Evolutionary conservation across 2,888 invertebrate species (phyloP).

Genomic region (Lycaena phlaeas): DNA sequence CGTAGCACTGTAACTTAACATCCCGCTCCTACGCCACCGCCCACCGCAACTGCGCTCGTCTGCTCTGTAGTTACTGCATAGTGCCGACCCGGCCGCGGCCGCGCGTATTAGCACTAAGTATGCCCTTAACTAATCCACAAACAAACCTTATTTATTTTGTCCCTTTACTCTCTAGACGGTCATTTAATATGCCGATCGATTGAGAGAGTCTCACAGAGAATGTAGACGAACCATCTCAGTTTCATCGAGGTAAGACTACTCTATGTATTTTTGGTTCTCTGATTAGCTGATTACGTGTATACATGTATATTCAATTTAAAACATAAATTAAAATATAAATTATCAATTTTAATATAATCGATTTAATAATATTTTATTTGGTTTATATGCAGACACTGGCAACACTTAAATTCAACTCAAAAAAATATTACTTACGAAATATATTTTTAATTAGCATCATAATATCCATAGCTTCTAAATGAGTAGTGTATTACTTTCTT

Average conservation of each 20-base stretch:
- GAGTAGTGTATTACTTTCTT: background rate
- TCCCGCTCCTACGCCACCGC: constrained; percentile 73
- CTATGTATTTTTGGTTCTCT: constrained; percentile 11
- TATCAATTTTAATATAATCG: no score
- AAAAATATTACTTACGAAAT: no score
- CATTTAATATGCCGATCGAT: constrained; percentile 76
- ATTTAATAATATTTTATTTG: no score
- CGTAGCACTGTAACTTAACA: constrained; percentile 78
- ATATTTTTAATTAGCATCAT: no score
- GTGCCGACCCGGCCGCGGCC: constrained; percentile 37
- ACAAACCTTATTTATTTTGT: constrained; percentile 74
- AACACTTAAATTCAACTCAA: no score
- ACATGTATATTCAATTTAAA: background rate
- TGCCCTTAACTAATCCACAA: constrained; percentile 61
- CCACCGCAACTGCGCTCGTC: constrained; percentile 69
- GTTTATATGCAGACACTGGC: background rate
- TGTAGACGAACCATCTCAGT: constrained; percentile 71
- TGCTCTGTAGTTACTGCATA: constrained; percentile 72
- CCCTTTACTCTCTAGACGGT: constrained; percentile 79
- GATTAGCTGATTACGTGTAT: constrained; percentile 2
- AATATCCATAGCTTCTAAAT: no score
- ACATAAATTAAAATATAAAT: no score
- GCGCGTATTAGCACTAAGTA: constrained; percentile 60
- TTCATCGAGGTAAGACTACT: constrained; percentile 63
- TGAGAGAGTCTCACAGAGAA: constrained; percentile 73